Evolutionary conservation across 2,113 vertebrate species (phyloP), one percentile per base, ranked within the genome.

Genomic region (Hucho hucho): DNA sequence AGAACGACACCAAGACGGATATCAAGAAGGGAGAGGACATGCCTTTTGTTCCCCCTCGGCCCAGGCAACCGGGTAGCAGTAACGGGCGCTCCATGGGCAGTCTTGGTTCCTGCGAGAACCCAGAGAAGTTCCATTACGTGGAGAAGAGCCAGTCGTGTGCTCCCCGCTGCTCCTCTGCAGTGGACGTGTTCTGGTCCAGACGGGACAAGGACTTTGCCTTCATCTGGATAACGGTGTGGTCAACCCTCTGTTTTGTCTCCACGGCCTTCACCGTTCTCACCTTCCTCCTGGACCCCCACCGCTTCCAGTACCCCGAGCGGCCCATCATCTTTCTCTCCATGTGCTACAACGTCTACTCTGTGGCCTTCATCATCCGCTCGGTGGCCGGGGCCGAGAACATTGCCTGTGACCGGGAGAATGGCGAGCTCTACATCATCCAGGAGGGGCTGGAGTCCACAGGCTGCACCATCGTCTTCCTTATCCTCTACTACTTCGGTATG

Each of bases 241-340:
- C 98, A 49, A 94, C 95, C 4, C 92, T 99, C 58, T 99, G 98
- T 85, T 99, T 99, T 0, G 84, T 96, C 86, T 99, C 98, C 86
- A 99, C 97, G 0, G 95, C 97, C 74, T 99, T 99, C 93, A 99
- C 98, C 0, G 97, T 98, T 22, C 94, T 99, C 74, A 99, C 98
- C 84, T 99, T 99, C 89, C 93, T 99, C 69, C 94, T 99, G 6
- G 96, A 99, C 83, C 97, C 98, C 0, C 96, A 95, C 76, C 96
- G 98, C 73, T 99, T 99, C 91, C 98, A 97, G 89, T 99, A 99
- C 86, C 98, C 98, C 0, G 98, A 99, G 92, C 92, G 97, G 28
- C 98, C 98, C 82, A 98, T 99, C 86, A 97, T 99, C 90, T 99
- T 99, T 91, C 95, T 99, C 72, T 97, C 96, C 78, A 98, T 99